These are phyloP conservation scores for Cotesia glomerata DNA, from an alignment of 1,140 invertebrate genomes.

Conservation along the genomic window DNA sequence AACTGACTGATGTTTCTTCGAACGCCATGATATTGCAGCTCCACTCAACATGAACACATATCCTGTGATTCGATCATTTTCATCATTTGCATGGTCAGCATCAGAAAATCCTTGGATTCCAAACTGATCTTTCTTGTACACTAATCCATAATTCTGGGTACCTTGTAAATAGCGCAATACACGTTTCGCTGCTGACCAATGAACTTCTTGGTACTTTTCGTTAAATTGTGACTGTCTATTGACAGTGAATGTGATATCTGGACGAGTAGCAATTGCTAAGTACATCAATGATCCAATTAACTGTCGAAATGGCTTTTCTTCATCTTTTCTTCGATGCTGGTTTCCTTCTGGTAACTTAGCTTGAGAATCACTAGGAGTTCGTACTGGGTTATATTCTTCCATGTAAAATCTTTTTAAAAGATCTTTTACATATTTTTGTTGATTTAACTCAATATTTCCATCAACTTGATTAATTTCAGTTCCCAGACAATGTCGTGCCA, in stretches of 20 bases:
- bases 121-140: background rate
- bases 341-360: background rate
- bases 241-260: slow-evolving; percentile 55
- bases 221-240: slow-evolving; percentile 43
- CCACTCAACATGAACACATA: background rate
- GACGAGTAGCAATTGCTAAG: slow-evolving; percentile 43
- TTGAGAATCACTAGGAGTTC: slow-evolving; percentile 45
- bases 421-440: slow-evolving; percentile 44
- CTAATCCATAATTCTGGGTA: slow-evolving; percentile 41
- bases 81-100: background rate
- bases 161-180: slow-evolving; percentile 54
- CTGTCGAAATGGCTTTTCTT: slow-evolving; percentile 35
- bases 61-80: background rate
- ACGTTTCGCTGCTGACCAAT: slow-evolving; percentile 51
- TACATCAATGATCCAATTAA: slow-evolving; percentile 53
- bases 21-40: background rate
- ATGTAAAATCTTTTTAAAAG: slow-evolving; percentile 49
- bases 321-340: background rate
- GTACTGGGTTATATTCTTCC: slow-evolving; percentile 44
- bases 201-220: slow-evolving; percentile 33
- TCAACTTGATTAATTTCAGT: slow-evolving; percentile 25
- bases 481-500: slow-evolving; percentile 31
- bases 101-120: background rate
- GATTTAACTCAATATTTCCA: slow-evolving; percentile 16
- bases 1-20: background rate